Conservation (phyloP, 2,888 invertebrate species). For the Thelaira solivaga region DNA sequence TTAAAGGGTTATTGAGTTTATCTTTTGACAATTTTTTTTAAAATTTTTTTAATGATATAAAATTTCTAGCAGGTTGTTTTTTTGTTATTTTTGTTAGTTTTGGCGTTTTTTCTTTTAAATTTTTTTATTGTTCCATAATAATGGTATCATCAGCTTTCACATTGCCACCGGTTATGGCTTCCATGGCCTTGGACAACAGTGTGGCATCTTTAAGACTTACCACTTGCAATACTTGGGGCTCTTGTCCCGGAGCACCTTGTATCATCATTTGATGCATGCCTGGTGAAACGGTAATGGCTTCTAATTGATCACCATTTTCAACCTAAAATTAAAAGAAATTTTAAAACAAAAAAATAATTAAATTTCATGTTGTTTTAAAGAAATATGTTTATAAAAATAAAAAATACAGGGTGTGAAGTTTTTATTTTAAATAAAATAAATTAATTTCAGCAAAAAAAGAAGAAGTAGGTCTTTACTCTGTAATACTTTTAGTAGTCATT, state of each 20-base stretch:
- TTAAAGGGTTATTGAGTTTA: too few species aligned
- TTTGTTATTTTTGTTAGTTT: not conserved
- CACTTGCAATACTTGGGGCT: constrained; percentile 88
- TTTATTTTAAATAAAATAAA: too few species aligned
- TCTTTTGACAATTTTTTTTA: too few species aligned
- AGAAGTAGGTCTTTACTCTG: too few species aligned
- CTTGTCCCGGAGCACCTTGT: constrained; percentile 83
- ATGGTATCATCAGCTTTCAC: constrained; percentile 84
- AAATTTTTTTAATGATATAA: too few species aligned
- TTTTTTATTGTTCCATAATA: constrained; percentile 75
- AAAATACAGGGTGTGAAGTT: not conserved
- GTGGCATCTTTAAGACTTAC: constrained; percentile 91
- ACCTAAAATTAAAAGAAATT: constrained; percentile 78
- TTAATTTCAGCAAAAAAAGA: too few species aligned
- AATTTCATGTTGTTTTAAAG: not conserved
- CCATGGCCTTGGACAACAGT: constrained; percentile 88
- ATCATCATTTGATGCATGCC: constrained; percentile 91
- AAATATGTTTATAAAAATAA: not conserved
- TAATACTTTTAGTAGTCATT: too few species aligned
- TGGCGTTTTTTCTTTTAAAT: not conserved
- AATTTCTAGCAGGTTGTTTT: too few species aligned
- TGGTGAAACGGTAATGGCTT: constrained; percentile 86
- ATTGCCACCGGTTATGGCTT: constrained; percentile 80
- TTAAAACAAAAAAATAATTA: not conserved
- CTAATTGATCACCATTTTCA: constrained; percentile 86